A percentile compares a stretch with the other conserved stretches of the same genome.
These are phyloP conservation scores for Cyclina sinensis DNA, from an alignment of 1,140 invertebrate genomes.

Conservation along the genomic window DNA sequence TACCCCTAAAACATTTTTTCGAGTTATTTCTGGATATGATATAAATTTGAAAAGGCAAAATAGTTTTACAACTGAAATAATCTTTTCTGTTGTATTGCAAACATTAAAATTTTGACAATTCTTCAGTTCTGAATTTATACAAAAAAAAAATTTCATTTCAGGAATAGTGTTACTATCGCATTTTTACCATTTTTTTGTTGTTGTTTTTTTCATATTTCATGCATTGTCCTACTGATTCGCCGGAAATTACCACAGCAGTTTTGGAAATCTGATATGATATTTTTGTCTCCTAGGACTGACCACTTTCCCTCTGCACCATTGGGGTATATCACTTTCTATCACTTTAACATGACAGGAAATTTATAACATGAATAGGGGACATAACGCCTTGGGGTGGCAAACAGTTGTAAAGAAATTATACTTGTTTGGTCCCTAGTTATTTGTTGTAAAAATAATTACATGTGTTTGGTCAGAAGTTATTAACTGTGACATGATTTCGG, in stretches of 20 bases:
- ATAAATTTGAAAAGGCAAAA: no score
- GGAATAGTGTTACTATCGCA: no score
- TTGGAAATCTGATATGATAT: neutral
- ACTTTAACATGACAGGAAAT: conserved; percentile 29
- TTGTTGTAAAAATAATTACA: neutral
- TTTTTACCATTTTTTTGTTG: no score
- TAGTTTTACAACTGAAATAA: no score
- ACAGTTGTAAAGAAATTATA: conserved; percentile 37
- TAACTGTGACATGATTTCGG: neutral
- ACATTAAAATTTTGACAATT: no score
- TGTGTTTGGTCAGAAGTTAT: neutral
- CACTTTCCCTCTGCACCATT: neutral
- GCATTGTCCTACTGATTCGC: neutral
- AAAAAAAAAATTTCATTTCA: no score
- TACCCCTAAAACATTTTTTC: no score
- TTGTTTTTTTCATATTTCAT: no score
- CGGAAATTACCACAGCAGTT: neutral
- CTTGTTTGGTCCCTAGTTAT: neutral
- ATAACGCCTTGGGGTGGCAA: conserved; percentile 24
- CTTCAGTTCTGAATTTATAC: no score
- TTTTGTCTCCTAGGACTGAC: neutral
- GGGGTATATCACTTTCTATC: conserved; percentile 6
- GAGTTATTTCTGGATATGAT: no score
- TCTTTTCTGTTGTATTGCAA: no score
- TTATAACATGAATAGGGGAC: conserved; percentile 30